Evolutionary conservation across 2,113 vertebrate genomes (phyloP).

Genomic region (Gadus macrocephalus): DNA sequence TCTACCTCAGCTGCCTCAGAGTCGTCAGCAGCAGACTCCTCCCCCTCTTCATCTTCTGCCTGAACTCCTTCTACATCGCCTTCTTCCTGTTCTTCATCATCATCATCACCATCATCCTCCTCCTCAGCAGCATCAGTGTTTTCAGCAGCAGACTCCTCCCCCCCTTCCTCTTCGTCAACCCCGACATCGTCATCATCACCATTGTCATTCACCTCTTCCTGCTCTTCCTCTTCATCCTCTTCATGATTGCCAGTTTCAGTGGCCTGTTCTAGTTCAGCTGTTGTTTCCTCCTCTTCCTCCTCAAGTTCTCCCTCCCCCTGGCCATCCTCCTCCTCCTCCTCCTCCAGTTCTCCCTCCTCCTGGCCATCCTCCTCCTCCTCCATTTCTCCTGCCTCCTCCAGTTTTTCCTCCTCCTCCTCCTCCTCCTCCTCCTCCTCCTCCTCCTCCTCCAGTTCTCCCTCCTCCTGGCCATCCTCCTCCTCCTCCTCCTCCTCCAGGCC

Average conservation of each 20-base stretch:
- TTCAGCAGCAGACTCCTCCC: background rate
- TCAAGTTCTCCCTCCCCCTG: conserved; percentile 18
- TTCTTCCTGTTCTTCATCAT: conserved; percentile 5
- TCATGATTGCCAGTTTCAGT: background rate
- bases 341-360: conserved; percentile 2
- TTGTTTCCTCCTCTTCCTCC: background rate
- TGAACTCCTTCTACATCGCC: background rate
- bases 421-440: conserved; percentile 15
- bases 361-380: conserved; percentile 14
- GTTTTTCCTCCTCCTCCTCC: conserved; percentile 6
- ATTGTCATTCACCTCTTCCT: conserved; percentile 1
- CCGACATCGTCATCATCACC: conserved; percentile 7
- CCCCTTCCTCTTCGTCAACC: background rate
- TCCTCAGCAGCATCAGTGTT: conserved; percentile 1
- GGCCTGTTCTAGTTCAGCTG: conserved; percentile 1
- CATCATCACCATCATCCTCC: background rate
- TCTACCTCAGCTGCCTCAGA: conserved; percentile 3
- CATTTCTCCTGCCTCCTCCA: conserved; percentile 43
- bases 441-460: background rate
- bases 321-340: conserved; percentile 47
- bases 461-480: background rate
- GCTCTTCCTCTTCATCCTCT: background rate
- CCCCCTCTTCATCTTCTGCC: conserved; percentile 3
- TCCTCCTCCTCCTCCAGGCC: background rate
- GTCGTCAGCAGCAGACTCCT: background rate